Evolutionary conservation across 2,113 vertebrate species (phyloP), one percentile per base, ranked within the genome.

Genomic region (Anhinga rufa): DNA sequence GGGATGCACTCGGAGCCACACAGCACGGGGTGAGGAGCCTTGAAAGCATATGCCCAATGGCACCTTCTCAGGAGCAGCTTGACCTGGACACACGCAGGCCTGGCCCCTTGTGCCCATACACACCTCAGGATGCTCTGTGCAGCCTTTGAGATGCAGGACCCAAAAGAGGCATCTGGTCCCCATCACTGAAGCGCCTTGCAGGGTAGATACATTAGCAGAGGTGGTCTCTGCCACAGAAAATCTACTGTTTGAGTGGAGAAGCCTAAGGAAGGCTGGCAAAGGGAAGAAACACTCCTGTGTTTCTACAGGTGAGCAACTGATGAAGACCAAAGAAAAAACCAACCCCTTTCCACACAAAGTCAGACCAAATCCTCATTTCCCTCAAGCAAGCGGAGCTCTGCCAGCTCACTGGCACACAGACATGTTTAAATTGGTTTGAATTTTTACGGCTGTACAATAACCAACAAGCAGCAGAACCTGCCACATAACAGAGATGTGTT

Each of bases 1-100:
- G 14, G 42, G 9, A 15, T 12, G 34, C 3, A 0, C 31, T n/a
- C 1, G 7, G 55, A 36, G 11, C 22, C 32, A 82, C 14, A 40
- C 9, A 28, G 46, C 18, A 4, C 1, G 13, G 57, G 26, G 5
- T 13, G 4, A n/a, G 80, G 32, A 82, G n/a, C 38, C 68, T 55
- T 29, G 62, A 65, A 62, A 77, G 17, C 16, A 2, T 2, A 3
- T 25, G 14, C 57, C 40, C 4, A 7, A 60, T 16, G 36, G 12
- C 42, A 70, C 38, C 19, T 54, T 62, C 60, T 18, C 28, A 40
- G 57, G 24, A 71, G 21, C n/a, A 83, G 51, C 79, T 51, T 4
- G 0, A 34, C 5, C 31, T 58, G 61, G 74, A 17, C 19, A 42
- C 17, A 14, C 1, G 2, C n/a, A 42, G 72, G 26, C 9, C 58